A percentile compares a stretch with the other conserved stretches of the same genome.
Conservation (phyloP, 2,888 invertebrate species). For the Danaus chrysippus region DNA sequence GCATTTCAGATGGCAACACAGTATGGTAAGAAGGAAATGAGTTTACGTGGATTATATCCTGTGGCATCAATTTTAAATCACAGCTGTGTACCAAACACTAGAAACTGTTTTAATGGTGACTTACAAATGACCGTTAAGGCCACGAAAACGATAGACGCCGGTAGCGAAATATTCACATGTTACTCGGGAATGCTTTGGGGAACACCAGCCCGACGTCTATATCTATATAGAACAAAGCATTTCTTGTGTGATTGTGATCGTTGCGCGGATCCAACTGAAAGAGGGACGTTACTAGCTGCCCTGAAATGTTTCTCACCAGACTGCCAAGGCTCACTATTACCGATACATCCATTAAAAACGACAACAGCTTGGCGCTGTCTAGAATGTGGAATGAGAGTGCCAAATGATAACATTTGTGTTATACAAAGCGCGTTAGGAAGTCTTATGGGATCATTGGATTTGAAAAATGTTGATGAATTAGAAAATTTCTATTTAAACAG, state of each 20-base stretch:
- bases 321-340: constrained; percentile 78
- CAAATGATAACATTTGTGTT: constrained; percentile 70
- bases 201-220: constrained; percentile 80
- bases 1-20: constrained; percentile 81
- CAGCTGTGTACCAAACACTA: constrained; percentile 83
- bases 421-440: constrained; percentile 76
- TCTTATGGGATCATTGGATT: constrained; percentile 71
- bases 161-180: constrained; percentile 82
- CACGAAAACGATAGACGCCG: constrained; percentile 76
- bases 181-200: constrained; percentile 85
- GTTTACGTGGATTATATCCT: constrained; percentile 82
- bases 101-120: constrained; percentile 79
- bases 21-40: constrained; percentile 67
- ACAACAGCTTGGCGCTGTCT: constrained; percentile 80
- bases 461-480: constrained; percentile 73
- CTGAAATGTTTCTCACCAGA: constrained; percentile 75
- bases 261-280: constrained; percentile 83
- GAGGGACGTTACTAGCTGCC: constrained; percentile 79
- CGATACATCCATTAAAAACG: constrained; percentile 75
- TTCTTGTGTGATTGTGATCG: constrained; percentile 83
- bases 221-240: constrained; percentile 82
- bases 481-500: constrained; percentile 77
- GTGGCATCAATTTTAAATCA: constrained; percentile 84
- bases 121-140: constrained; percentile 81
- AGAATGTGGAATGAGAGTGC: constrained; percentile 70